Base-by-base conservation (phyloP, 2,888 invertebrate species). In the Synanthedon myopaeformis region DNA sequence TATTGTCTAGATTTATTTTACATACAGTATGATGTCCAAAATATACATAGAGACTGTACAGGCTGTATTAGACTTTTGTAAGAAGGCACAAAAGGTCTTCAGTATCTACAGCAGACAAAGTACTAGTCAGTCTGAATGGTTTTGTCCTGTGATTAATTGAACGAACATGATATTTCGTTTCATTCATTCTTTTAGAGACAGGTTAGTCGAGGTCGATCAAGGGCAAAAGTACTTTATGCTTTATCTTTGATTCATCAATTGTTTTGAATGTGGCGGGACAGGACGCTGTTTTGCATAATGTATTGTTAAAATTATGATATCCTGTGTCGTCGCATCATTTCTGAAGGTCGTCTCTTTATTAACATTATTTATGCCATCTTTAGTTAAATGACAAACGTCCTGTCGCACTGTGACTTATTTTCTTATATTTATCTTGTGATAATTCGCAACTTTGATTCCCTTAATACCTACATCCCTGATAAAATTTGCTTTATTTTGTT, bases 241-340 rank as follows among this genome's bases (percentile, higher is more conserved):
- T 45, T 14, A 45, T 45, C 14, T 13, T 45, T n/a, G 45, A 45
- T 45, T 45, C 45, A 45, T n/a, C 12, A 45, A 45, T 45, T 45
- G 45, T 45, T 45, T 45, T 4, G n/a, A 13, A 12, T 42, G 13
- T 42, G 42, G 8, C 42, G 14, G 45, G n/a, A 45, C 45, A 45
- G 45, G 45, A 45, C 45, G 45, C 8, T 14, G 45, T 45, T 45
- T 45, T 45, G 45, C 45, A 45, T 45, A 45, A 45, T 12, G n/a
- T 45, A 45, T 55, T 53, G 52, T 55, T 56, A 55, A 59, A 59
- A 55, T 58, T 55, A 55, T 56, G 55, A 56, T 57, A 57, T 59
- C 61, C 59, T 56, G 58, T 49, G 56, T 57, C 55, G 41, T 45
- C 45, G 45, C 45, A 45, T 13, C 35, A 35, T 35, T 35, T 35